Base-by-base conservation (phyloP, 2,888 invertebrate species). In the Hetaerina titia region DNA sequence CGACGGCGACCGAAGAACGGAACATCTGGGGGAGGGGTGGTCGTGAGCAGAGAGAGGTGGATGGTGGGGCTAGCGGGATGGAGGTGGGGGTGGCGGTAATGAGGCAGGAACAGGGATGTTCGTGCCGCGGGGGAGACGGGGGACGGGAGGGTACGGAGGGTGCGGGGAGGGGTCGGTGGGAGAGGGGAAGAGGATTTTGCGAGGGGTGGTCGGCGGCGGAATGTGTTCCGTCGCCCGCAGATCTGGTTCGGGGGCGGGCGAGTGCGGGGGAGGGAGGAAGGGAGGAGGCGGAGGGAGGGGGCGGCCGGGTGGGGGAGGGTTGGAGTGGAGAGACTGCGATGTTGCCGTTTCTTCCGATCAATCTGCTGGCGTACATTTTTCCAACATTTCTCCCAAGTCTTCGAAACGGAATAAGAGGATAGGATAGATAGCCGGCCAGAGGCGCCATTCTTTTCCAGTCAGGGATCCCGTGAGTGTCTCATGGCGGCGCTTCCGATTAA, bases 301-400 rank as follows among this genome's bases (percentile, higher is more conserved):
- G n/a, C 45, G 45, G 45, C 45, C 45, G 69, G 22, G 69, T 19
- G 31, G 81, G 13, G n/a, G 74, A 45, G 45, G 45, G 45, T 4
- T 45, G 69, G 69, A n/a, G 25, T 9, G 81, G 13, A 15, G 74
- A 2, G 81, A 15, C 31, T 81, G 81, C 81, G 15, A 11, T 22
- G 81, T 81, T 81, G 81, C 81, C 81, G 31, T 31, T 31, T 81
- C 31, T 31, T 11, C 81, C 81, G 81, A 81, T 81, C 81, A 81
- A 81, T 81, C 81, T 81, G 81, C 25, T 31, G 81, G 22, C 81
- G 25, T 31, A 22, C 81, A 31, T 69, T n/a, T 69, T 69, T 69
- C 69, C 69, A 9, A 81, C 81, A 31, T 81, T 81, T 81, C 45
- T 45, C 81, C 6, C 31, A 11, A 22, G 81, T 81, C 31, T 81